Base-by-base conservation (phyloP, 2,113 vertebrate genomes). In the Malurus melanocephalus region DNA sequence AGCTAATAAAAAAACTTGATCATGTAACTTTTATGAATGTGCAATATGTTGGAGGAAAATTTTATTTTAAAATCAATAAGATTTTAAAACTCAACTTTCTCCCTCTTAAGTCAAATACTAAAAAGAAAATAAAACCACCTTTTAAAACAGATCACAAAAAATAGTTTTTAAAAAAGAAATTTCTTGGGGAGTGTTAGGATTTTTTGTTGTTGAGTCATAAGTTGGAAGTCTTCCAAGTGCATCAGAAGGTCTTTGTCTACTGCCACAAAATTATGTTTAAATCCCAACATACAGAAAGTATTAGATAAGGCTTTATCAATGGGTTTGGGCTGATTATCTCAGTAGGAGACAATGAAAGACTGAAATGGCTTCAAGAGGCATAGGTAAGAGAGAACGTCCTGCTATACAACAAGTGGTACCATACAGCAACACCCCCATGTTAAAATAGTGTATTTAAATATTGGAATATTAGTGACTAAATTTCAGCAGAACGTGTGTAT, bases 131-230 rank as follows among this genome's bases (percentile, higher is more conserved):
- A 53, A 66, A 79, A 4, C 2, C 0, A 12, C 16, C 3, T 65
- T 69, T 65, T 33, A 53, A 71, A 78, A 78, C 1, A 38, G 11
- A 52, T 71, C 2, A 77, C 0, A 9, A 40, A 60, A 60, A 0
- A 15, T 10, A 32, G 0, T 1, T 48, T 68, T 53, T 43, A 7
- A 14, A 35, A 59, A 59, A 7, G 3, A 77, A 59, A 52, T 57
- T 26, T 30, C 8, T 26, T 21, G 14, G 2, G 2, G 2, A 17
- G 42, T 6, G 5, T 35, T 52, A 9, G 4, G 9, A 5, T 2
- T 16, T 32, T 68, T 60, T 71, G 32, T 11, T 6, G 9, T 55
- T 66, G 28, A 64, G 4, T 64, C 7, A 71, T 10, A 33, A 30
- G 10, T 32, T 71, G 14, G n/a, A 84, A 42, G 9, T 35, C 27